Evolutionary conservation across 2,888 invertebrate genomes (phyloP).

Genomic region (Tetragonula carbonaria): DNA sequence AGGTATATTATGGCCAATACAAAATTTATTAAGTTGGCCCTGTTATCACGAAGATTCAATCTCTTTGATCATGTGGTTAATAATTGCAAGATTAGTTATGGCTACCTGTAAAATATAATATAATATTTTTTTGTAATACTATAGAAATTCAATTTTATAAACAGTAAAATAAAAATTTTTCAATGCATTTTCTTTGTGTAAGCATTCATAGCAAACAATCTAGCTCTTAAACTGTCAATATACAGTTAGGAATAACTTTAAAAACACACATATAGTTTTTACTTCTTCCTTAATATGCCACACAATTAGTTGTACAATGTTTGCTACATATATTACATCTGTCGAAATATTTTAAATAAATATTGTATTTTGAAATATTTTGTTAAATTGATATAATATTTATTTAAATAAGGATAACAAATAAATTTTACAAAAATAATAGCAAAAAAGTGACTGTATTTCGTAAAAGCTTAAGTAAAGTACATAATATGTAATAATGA

Average conservation of each 20-base stretch:
- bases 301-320: conserved; percentile 15
- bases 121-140: conserved; percentile 14
- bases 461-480: conserved; percentile 77
- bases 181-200: not conserved
- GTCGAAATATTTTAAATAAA: conserved; percentile 8
- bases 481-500: conserved; percentile 74
- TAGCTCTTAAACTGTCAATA: not conserved
- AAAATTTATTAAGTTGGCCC: conserved; percentile 79
- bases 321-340: conserved; percentile 20
- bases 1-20: conserved; percentile 76
- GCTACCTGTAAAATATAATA: conserved; percentile 40
- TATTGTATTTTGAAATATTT: conserved; percentile 19
- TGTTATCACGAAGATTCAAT: conserved; percentile 74
- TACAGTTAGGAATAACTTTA: conserved; percentile 6
- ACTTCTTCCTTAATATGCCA: conserved; percentile 12
- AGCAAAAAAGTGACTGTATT: conserved; percentile 78
- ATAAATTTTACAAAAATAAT: conserved; percentile 59
- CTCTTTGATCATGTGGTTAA: conserved; percentile 77
- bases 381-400: not conserved
- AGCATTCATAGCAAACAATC: not conserved
- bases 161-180: conserved; percentile 16
- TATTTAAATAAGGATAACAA: conserved; percentile 28
- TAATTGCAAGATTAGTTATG: conserved; percentile 70
- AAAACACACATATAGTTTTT: conserved; percentile 35
- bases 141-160: conserved; percentile 7